Percentiles rank a stretch among this genome's conserved stretches.
Evolutionary conservation across 2,797 vertebrate genomes (phyloP).

Genomic region (Crenichthys baileyi): DNA sequence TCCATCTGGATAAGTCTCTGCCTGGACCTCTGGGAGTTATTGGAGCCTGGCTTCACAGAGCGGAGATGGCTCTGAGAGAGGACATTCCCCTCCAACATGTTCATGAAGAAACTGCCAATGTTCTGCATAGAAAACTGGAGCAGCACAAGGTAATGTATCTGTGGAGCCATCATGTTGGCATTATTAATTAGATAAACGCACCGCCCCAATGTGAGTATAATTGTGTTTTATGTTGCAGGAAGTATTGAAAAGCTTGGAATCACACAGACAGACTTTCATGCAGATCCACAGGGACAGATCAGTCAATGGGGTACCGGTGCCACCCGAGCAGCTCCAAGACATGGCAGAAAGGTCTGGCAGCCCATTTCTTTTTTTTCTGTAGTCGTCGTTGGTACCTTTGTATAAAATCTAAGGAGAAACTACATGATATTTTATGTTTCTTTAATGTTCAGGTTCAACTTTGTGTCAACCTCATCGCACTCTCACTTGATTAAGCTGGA

Average conservation of each 20-base stretch:
- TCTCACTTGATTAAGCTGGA: constrained; percentile 96
- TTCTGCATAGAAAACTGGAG: constrained; percentile 90
- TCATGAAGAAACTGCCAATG: constrained; percentile 94
- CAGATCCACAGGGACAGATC: constrained; percentile 94
- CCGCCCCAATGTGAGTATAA: background rate
- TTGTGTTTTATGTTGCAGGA: constrained; percentile 80
- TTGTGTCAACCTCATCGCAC: constrained; percentile 92
- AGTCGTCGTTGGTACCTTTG: background rate
- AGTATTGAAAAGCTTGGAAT: constrained; percentile 92
- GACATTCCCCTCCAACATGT: constrained; percentile 90
- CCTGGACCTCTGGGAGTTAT: constrained; percentile 93
- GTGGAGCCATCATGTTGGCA: background rate
- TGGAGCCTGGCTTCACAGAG: constrained; percentile 94
- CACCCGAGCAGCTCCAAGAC: constrained; percentile 94
- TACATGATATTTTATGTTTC: background rate
- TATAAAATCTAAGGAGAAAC: background rate
- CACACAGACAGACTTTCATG: constrained; percentile 91
- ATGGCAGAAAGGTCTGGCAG: constrained; percentile 92
- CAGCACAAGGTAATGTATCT: constrained; percentile 91
- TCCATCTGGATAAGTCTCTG: constrained; percentile 94
- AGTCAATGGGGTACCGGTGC: constrained; percentile 94
- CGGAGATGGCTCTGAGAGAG: constrained; percentile 90
- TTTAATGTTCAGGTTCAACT: constrained; percentile 87
- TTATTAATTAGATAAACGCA: background rate
- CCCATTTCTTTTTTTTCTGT: background rate